phyloP scores from a whole-genome alignment of 2,797 vertebrate species.

The Phalloptychus januarius region DNA sequence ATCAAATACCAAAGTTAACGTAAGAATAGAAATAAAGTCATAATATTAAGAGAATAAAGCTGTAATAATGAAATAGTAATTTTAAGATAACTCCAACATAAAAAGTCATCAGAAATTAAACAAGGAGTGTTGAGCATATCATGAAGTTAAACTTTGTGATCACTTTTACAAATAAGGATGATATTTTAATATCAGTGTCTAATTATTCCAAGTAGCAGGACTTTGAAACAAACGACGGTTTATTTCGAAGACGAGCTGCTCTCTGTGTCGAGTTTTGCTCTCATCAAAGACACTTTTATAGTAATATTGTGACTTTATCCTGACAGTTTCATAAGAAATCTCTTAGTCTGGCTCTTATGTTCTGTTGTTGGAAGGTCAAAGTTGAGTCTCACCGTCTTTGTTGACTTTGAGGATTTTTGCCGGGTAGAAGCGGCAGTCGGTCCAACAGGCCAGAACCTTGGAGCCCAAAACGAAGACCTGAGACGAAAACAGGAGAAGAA shows the following conservation, averaged over 20 bases:
- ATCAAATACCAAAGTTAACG: not conserved
- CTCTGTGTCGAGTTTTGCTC: no score
- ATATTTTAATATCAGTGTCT: no score
- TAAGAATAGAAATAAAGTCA: not conserved
- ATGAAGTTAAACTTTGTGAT: no score
- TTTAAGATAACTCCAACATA: not conserved
- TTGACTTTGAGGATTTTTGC: conserved; percentile 90
- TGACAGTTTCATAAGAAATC: not conserved
- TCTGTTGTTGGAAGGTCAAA: not conserved
- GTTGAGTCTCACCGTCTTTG: conserved; percentile 84
- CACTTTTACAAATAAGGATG: not conserved
- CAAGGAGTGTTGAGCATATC: not conserved
- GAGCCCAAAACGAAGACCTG: conserved; percentile 86
- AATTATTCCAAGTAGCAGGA: not conserved
- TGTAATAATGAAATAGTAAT: not conserved
- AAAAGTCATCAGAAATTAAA: not conserved
- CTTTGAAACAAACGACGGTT: no score
- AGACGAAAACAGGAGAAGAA: not conserved
- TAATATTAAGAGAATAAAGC: not conserved
- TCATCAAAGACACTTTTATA: no score
- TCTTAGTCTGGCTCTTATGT: no score
- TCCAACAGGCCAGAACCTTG: conserved; percentile 94
- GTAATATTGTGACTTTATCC: not conserved
- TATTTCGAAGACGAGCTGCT: not conserved
- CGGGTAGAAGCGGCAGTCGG: conserved; percentile 93